Evolutionary conservation across 2,797 vertebrate species (phyloP).

Genomic region (Hyperoplus lanceolatus): DNA sequence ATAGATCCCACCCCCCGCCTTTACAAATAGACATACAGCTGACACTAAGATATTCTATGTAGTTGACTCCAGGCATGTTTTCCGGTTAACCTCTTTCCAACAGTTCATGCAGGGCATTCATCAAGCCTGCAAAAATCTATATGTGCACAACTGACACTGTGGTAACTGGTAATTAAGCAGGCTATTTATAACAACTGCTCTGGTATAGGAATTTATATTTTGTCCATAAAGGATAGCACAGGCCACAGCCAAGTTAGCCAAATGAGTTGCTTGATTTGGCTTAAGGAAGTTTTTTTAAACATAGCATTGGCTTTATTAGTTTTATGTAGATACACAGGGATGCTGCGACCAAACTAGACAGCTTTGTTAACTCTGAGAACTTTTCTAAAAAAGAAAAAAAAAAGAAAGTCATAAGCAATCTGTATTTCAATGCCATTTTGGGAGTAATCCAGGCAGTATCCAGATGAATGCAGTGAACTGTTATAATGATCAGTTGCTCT

Average conservation of each 20-base stretch:
- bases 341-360: neutral
- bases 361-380: neutral
- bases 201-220: constrained; percentile 41
- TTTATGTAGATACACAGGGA: neutral
- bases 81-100: constrained; percentile 49
- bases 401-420: neutral
- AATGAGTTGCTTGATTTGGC: neutral
- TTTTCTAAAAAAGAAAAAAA: neutral
- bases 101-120: constrained; percentile 38
- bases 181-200: constrained; percentile 55
- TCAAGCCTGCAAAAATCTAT: constrained; percentile 23
- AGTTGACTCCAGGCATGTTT: constrained; percentile 35
- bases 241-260: constrained; percentile 5
- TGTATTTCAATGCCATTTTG: neutral
- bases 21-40: constrained; percentile 18
- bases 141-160: constrained; percentile 22
- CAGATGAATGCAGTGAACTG: neutral
- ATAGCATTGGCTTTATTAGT: neutral
- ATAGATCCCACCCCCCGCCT: constrained; percentile 51
- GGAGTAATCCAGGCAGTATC: neutral
- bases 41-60: constrained; percentile 11
- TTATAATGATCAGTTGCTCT: neutral
- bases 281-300: neutral
- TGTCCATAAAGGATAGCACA: constrained; percentile 44
- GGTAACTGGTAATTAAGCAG: constrained; percentile 26